These are phyloP conservation scores for Epinephelus awoara DNA, from an alignment of 2,797 vertebrate species.

Conservation along the genomic window DNA sequence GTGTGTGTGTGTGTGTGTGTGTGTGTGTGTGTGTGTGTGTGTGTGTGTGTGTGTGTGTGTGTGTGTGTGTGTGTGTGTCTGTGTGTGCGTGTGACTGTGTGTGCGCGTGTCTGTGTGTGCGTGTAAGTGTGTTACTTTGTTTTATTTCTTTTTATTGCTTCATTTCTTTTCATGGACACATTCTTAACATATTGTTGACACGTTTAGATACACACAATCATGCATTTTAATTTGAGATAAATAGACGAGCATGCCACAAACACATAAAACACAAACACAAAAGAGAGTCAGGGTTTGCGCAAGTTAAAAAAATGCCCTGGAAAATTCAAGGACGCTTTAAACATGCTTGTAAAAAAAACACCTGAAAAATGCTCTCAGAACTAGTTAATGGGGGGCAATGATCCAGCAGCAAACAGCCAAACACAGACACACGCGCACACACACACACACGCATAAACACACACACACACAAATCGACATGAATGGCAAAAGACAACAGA, in stretches of 20 bases:
- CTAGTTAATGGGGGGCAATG: slow-evolving; percentile 38
- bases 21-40: slow-evolving; percentile 43
- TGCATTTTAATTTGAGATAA: slow-evolving; percentile 31
- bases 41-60: slow-evolving; percentile 31
- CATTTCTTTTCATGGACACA: slow-evolving; percentile 16
- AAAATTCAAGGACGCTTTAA: slow-evolving; percentile 42
- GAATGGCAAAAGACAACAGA: slow-evolving; percentile 62
- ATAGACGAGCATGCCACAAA: slow-evolving; percentile 9
- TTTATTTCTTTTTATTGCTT: slow-evolving; percentile 17
- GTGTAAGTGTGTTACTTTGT: slow-evolving; percentile 29
- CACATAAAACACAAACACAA: slow-evolving; percentile 24
- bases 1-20: slow-evolving; percentile 4
- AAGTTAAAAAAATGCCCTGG: slow-evolving; percentile 7
- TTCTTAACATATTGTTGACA: not conserved
- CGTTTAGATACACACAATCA: not conserved
- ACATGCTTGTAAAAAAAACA: slow-evolving; percentile 16
- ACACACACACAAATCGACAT: slow-evolving; percentile 42
- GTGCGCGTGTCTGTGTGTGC: not conserved
- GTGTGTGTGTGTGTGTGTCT: slow-evolving; percentile 33
- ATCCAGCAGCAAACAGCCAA: slow-evolving; percentile 57
- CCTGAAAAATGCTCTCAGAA: slow-evolving; percentile 20
- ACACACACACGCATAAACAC: not conserved
- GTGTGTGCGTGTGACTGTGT: not conserved
- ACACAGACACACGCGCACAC: slow-evolving; percentile 29
- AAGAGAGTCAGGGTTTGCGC: not conserved